These are phyloP conservation scores for Hipposideros armiger DNA, from an alignment of 2,113 vertebrate genomes.

Conservation along the genomic window DNA sequence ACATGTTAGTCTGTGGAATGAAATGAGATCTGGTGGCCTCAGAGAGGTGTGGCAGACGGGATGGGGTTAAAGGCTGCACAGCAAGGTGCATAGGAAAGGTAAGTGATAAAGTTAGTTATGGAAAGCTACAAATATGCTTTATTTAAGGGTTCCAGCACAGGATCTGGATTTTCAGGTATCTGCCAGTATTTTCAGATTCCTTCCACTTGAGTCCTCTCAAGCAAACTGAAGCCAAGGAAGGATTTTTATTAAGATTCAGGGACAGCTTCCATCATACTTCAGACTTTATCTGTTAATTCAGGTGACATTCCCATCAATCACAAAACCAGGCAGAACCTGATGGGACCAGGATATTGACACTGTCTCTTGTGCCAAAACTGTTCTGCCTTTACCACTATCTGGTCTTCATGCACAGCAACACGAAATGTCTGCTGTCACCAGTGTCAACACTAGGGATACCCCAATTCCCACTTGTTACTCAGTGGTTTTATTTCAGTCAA, in stretches of 20 bases:
- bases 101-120: neutral
- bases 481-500: neutral
- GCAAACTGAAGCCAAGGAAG: neutral
- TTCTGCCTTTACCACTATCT: neutral
- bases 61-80: neutral
- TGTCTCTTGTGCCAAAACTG: neutral
- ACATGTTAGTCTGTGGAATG: neutral
- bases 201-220: neutral
- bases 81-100: fast-evolving
- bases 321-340: neutral
- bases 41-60: neutral
- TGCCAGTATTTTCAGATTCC: neutral
- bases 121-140: neutral
- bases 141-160: neutral
- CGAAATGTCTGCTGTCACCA: neutral
- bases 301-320: neutral
- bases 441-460: neutral
- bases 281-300: neutral
- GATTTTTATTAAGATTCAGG: neutral
- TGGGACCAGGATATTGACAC: no score
- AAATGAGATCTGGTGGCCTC: neutral
- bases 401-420: fast-evolving
- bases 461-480: no score
- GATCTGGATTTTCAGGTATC: no score
- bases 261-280: neutral